A percentile compares a stretch with the other conserved stretches of the same genome.
Evolutionary conservation across 1,140 invertebrate species (phyloP).

Genomic region (Dysdera silvatica): DNA sequence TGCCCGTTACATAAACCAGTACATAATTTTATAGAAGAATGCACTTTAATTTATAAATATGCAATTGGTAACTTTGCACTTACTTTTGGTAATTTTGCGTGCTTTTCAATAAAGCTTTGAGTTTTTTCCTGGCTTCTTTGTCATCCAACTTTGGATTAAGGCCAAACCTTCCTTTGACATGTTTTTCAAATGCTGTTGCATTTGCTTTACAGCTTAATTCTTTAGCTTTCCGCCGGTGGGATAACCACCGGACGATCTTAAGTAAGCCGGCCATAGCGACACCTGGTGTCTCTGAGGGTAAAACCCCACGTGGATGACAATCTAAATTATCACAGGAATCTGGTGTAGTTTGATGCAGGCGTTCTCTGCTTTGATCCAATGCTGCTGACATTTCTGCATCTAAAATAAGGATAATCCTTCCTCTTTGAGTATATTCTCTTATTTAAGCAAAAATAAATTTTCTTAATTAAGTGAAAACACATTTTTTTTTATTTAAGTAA

Average conservation of each 20-base stretch:
- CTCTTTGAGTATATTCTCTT: background rate
- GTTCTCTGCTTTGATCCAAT: conserved; percentile 2
- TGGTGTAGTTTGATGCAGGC: conserved; percentile 2
- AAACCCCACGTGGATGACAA: no score
- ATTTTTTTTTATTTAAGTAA: no score
- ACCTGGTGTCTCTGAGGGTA: no score
- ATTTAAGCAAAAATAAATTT: background rate
- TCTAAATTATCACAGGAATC: no score
- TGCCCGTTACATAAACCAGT: no score
- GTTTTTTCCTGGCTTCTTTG: conserved; percentile 19
- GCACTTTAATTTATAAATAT: background rate
- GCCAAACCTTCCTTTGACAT: conserved; percentile 22
- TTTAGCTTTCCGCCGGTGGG: conserved; percentile 1
- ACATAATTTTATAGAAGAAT: no score
- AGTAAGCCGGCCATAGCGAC: conserved; percentile 23
- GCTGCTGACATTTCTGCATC: background rate
- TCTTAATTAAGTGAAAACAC: background rate
- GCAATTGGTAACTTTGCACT: conserved; percentile 1
- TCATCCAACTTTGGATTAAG: conserved; percentile 17
- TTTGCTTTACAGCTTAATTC: background rate
- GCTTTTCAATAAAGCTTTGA: conserved; percentile 18
- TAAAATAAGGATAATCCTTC: background rate
- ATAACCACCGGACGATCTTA: conserved; percentile 29
- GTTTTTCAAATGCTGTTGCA: conserved; percentile 16
- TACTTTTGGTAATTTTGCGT: conserved; percentile 15